Base-by-base conservation (phyloP, 2,113 vertebrate species). In the Eurypyga helias region DNA sequence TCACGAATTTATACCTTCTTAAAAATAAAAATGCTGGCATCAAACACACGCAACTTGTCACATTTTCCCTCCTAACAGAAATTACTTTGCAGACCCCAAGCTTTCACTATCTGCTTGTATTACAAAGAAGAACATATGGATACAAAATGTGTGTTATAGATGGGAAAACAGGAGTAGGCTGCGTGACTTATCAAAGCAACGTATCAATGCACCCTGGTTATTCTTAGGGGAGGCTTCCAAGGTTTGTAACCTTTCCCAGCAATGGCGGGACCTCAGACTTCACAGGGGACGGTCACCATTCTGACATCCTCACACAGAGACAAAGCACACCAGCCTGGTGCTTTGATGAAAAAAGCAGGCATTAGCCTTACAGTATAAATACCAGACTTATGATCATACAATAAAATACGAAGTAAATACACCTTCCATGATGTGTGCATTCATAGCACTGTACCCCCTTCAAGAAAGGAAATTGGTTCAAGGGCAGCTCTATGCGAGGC, bases 11-110 rank as follows among this genome's bases (percentile, higher is more conserved):
- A 13, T 83, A 75, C 29, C 16, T 51, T 69, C 77, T 82, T 91
- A 79, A 91, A 95, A 96, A 93, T 79, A 92, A 91, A 87, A 66
- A 75, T 31, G 38, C 64, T 96, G 86, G 83, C 76, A 75, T 51
- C 38, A 38, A 94, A 81, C 43, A 60, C 36, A 43, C 24, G 18
- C 3, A 1, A 51, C 33, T 83, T 87, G 69, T 91, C 77, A 84
- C 52, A 62, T 71, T 29, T 89, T 90, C n/a, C 43, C 45, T 89
- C 60, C 34, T 67, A 78, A 75, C 83, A 95, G 60, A 94, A 96
- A 95, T 91, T 95, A 79, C 83, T 89, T 51, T 78, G 29, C 60
- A 96, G 75, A 36, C 58, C 58, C 49, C 75, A 83, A 55, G 76
- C 26, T 91, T 87, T 95, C 72, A 66, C 46, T 95, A 36, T 43